Evolutionary conservation across 2,888 invertebrate species (phyloP), one percentile per base, ranked within the genome.

Genomic region (Apoda limacodes): DNA sequence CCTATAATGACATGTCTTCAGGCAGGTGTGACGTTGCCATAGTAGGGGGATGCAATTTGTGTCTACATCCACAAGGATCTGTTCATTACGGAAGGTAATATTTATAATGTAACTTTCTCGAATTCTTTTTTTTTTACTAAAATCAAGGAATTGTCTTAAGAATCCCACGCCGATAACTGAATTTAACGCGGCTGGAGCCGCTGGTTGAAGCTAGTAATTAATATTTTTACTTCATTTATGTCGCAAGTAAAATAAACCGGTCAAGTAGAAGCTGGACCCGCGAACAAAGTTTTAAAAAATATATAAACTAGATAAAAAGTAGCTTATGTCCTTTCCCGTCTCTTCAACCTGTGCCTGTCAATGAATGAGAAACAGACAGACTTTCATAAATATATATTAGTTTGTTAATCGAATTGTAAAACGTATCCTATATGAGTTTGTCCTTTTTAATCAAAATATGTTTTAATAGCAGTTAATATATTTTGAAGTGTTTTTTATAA

Each of bases 31-130:
- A 72, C 12, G 62, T 67, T 0, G 88, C 88, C 9, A 67, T 88
- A 13, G 87, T 88, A 2, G 87, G 83, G 2, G 87, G 86, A 1
- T 60, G 75, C 5, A 83, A 80, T 42, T 46, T 88, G 9, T 83
- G 82, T 30, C 50, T 87, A 13, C 84, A 85, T 40, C 87, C 88
- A 1, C 64, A 71, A 26, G 50, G 57, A 0, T 53, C 61, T 2
- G 45, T 72, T 2, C 70, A 72, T 27, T 62, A 55, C 32, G 52
- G 52, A 37, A 64, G 70, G 72, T 70, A 43, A 32, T 9, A 6
- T 25, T 25, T 34, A n/a, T 10, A 25, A 13, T 14, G 7, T 19
- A 13, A 11, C 9, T 12, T 9, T 9, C 5, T 13, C 2, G 6
- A n/a, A 15, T 24, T n/a, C n/a, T 26, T 9, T 6, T 9, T 11